Conservation (phyloP, 2,888 invertebrate genomes). For the Cosmia trapezina region DNA sequence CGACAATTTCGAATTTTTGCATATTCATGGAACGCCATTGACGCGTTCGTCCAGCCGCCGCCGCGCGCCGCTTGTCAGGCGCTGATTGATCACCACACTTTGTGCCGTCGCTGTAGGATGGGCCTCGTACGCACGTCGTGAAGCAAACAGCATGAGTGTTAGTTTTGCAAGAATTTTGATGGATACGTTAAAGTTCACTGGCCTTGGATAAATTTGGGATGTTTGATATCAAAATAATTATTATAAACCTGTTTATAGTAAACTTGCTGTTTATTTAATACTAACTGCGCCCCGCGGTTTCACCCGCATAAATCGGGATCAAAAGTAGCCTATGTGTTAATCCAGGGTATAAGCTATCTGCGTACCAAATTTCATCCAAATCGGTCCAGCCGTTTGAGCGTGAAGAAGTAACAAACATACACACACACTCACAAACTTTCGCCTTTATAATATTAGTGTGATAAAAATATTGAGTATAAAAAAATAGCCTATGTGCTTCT, state of each 20-base stretch:
- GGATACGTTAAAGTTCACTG: slow-evolving; percentile 28
- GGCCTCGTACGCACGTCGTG: slow-evolving; percentile 25
- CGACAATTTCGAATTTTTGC: slow-evolving; percentile 63
- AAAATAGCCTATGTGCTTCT: not conserved
- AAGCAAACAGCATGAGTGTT: slow-evolving; percentile 39
- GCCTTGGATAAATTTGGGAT: not conserved
- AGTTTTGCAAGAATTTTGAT: slow-evolving; percentile 41
- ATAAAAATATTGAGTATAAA: not conserved
- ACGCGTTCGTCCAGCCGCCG: slow-evolving; percentile 39
- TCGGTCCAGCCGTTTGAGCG: no score
- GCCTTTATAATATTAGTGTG: no score
- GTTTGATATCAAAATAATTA: not conserved
- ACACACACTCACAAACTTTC: no score
- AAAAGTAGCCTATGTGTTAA: no score
- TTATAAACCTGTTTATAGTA: not conserved
- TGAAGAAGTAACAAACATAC: no score
- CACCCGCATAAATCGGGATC: no score
- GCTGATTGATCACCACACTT: slow-evolving; percentile 61
- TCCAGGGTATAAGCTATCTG: no score
- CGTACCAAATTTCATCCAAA: no score
- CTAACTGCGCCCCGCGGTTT: no score
- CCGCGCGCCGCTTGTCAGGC: slow-evolving; percentile 48
- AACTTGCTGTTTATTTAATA: not conserved
- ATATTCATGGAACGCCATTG: slow-evolving; percentile 65
- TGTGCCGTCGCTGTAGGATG: slow-evolving; percentile 42